Base-by-base conservation (phyloP, 2,113 vertebrate species). In the Sebastes schlegelii region DNA sequence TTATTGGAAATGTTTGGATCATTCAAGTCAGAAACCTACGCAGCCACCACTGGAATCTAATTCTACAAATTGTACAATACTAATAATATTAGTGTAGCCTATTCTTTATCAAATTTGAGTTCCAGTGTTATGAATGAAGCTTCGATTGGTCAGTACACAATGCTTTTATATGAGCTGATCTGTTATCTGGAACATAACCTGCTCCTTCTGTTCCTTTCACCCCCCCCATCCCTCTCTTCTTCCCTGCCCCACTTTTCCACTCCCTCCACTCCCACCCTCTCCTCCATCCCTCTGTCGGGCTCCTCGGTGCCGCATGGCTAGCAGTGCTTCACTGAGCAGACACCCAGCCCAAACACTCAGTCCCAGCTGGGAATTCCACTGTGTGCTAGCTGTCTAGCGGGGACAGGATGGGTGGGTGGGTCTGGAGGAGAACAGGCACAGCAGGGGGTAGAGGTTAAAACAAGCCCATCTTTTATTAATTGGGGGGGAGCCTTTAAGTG, bases 381-480 rank as follows among this genome's bases (percentile, higher is more conserved):
- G 1, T 49, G 48, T 23, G 34, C 62, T 54, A 54, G 65, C 74
- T 86, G 86, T 77, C 79, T 83, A 21, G 49, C 57, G 11, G 75
- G 51, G 80, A 64, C 40, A 13, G 52, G 51, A 23, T 46, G 69
- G 34, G 54, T 46, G 46, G 43, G 34, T 48, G 52, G 46, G 43
- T 46, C 57, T 66, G 46, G 46, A 67, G 70, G 77, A 6, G 52
- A 51, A 51, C 14, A 57, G 70, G 70, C 74, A 11, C 66, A 63
- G 80, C 26, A 26, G 74, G 72, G 23, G 51, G 52, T 52, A 66
- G 63, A 68, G 63, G 72, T 76, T 86, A 87, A 91, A 92, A 89
- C 89, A 90, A 93, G 78, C 57, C 12, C 77, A 90, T 92, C 45
- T 89, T 91, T 93, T 92, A 93, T 92, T 92, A 86, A 93, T 91